A percentile compares a stretch with the other conserved stretches of the same genome.
phyloP scores from a whole-genome alignment of 2,797 vertebrate species.

The Staurois parvus region DNA sequence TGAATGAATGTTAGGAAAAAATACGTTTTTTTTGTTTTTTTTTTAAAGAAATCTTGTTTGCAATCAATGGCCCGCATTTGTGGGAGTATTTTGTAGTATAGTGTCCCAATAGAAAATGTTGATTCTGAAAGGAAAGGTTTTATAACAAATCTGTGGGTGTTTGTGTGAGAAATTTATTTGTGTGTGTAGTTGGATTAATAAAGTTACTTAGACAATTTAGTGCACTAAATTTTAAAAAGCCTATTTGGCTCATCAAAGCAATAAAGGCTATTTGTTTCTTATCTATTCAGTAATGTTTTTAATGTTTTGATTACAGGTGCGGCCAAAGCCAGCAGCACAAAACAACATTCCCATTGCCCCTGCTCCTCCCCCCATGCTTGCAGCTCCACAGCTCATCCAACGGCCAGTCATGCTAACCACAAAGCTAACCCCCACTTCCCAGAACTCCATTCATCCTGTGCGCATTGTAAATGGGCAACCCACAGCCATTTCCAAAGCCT shows the following conservation, averaged over 20 bases:
- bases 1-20: no score
- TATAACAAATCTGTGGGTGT: no score
- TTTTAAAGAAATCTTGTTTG: no score
- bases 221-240: background rate
- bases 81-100: no score
- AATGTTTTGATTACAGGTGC: slow-evolving; percentile 79
- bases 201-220: no score
- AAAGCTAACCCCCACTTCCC: slow-evolving; percentile 87
- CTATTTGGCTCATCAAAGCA: background rate
- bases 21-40: no score
- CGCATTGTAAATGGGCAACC: slow-evolving; percentile 97
- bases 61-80: no score
- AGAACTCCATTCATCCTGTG: slow-evolving; percentile 95
- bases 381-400: slow-evolving; percentile 95
- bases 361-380: slow-evolving; percentile 97
- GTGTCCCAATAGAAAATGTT: no score
- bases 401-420: slow-evolving; percentile 95
- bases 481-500: slow-evolving; percentile 84
- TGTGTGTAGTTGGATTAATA: background rate
- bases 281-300: background rate
- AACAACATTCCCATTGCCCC: slow-evolving; percentile 97
- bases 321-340: slow-evolving; percentile 89
- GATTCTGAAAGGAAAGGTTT: no score
- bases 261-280: background rate
- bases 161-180: no score